Base-by-base conservation (phyloP, 1,140 invertebrate genomes). In the Drosophila fuyamai region DNA sequence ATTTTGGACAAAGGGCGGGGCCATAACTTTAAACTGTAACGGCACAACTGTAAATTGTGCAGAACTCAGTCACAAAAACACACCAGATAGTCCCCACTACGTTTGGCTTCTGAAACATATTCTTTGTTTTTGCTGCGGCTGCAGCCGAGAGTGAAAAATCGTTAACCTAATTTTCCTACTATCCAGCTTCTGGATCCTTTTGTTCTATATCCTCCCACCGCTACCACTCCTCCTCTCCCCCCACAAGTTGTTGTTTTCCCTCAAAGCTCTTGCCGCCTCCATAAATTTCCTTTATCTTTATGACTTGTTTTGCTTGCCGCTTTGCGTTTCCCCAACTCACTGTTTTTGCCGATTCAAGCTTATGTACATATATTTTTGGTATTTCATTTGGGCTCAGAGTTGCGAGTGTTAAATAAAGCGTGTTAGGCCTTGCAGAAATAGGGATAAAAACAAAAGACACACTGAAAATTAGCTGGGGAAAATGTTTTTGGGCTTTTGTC, bases 241-340 rank as follows among this genome's bases (percentile, higher is more conserved):
- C 48, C n/a, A 1, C 29, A 35, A 12, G 38, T 41, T 74, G 76
- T 79, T 86, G 84, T 80, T 76, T 66, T 79, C 67, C 65, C 82
- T 76, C 79, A 70, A 85, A 76, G 79, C 67, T 71, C 65, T 71
- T 71, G 68, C 83, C 85, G 65, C 60, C 56, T 61, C 84, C 83
- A 88, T 88, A 88, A 88, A 88, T 88, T 83, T 88, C 38, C 79
- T 88, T 88, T 88, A 88, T 88, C 83, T 88, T 88, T 88, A 88
- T 88, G 83, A 89, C 83, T 88, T 88, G 83, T 88, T 88, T 88
- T 88, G 79, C 78, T 54, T 70, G 75, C 65, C 44, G 35, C 43
- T 14, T 38, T 76, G 29, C 16, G 18, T 48, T 63, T 46, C 35
- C 55, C 53, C 6, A 48, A 38, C 18, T 43, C 32, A 23, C 66